Conservation (phyloP, 1,140 invertebrate species). For the Amphibalanus amphitrite region DNA sequence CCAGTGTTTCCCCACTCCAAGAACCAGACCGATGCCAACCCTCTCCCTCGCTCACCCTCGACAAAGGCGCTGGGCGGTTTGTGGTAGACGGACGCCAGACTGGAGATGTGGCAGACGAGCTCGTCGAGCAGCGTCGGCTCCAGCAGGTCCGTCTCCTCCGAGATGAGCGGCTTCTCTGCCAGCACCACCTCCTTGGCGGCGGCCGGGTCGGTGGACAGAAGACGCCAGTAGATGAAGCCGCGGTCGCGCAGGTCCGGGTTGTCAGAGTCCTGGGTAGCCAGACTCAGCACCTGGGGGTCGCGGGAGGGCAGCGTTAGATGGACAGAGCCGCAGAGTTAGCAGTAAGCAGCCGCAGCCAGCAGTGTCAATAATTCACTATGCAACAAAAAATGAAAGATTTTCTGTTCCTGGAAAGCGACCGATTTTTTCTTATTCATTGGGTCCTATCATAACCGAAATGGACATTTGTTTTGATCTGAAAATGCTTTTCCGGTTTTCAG, state of each 20-base stretch:
- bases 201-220: conserved; percentile 95
- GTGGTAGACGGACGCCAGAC: conserved; percentile 96
- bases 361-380: no score
- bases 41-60: conserved; percentile 63
- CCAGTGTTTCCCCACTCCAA: no score
- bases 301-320: no score
- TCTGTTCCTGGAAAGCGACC: no score
- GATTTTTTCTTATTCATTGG: no score
- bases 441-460: no score
- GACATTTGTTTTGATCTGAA: no score
- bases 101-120: conserved; percentile 97
- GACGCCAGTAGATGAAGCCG: conserved; percentile 98
- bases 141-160: conserved; percentile 95
- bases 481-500: no score
- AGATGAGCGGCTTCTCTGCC: conserved; percentile 97
- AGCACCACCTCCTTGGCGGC: conserved; percentile 98
- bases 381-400: no score
- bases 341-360: no score
- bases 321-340: no score
- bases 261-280: conserved; percentile 79
- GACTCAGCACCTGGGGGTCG: conserved; percentile 15
- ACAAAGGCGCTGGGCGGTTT: conserved; percentile 98
- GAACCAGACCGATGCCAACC: no score
- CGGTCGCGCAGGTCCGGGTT: conserved; percentile 97
- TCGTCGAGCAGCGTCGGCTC: conserved; percentile 96